Evolutionary conservation across 2,888 invertebrate genomes (phyloP).

Genomic region (Autographa pulchrina): DNA sequence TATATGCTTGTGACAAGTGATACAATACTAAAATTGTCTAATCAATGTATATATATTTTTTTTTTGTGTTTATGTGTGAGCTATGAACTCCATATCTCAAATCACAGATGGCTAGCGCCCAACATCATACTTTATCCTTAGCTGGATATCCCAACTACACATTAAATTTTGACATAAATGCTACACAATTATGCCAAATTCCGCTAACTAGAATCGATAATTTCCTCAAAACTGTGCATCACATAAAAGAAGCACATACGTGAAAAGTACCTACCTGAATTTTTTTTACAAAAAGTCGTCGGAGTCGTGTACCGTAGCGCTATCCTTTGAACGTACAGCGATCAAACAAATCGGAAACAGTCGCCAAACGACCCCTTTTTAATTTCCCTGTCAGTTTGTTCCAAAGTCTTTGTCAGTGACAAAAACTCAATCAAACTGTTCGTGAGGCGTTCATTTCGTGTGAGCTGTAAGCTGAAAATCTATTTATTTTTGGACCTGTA

Average conservation of each 20-base stretch:
- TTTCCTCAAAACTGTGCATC: conserved; percentile 1
- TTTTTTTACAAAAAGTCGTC: not conserved
- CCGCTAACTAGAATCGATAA: not conserved
- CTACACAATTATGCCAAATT: not conserved
- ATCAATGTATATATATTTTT: no score
- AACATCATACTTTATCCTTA: not conserved
- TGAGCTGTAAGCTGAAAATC: not conserved
- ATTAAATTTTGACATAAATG: not conserved
- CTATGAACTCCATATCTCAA: not conserved
- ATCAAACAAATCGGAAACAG: not conserved
- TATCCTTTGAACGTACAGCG: not conserved
- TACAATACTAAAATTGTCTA: not conserved
- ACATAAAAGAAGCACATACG: not conserved
- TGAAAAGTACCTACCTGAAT: no score
- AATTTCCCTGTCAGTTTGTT: not conserved
- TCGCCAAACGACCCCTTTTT: not conserved
- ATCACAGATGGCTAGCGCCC: not conserved
- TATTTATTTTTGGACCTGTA: not conserved
- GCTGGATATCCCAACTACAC: not conserved
- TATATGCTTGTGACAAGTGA: no score
- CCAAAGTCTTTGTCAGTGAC: not conserved
- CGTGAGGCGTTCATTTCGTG: not conserved
- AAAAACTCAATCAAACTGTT: not conserved
- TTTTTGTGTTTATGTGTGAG: no score
- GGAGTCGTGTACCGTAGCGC: not conserved